phyloP scores from a whole-genome alignment of 2,797 vertebrate species.

The Halcyon chelicuti region DNA sequence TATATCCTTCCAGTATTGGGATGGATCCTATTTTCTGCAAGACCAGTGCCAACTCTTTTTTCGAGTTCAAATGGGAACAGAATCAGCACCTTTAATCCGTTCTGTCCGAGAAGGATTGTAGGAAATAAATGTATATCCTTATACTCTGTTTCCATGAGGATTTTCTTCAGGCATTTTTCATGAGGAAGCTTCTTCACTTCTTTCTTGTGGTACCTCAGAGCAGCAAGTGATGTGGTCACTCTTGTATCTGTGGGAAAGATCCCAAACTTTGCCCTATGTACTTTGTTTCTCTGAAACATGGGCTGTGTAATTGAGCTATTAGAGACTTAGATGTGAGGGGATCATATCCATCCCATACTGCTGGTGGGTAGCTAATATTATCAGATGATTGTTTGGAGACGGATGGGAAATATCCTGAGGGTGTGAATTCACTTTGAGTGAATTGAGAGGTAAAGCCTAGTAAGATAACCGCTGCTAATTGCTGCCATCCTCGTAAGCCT shows the following conservation, averaged over 20 bases:
- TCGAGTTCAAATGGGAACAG: constrained; percentile 18
- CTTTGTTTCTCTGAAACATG: neutral
- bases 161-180: neutral
- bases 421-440: neutral
- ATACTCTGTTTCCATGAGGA: neutral
- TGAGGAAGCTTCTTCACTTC: neutral
- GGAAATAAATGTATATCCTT: neutral
- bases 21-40: constrained; percentile 34
- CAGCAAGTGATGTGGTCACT: neutral
- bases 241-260: neutral
- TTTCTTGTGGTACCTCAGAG: neutral
- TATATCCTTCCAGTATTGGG: constrained; percentile 7
- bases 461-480: neutral
- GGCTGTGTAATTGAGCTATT: neutral
- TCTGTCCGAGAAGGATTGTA: neutral
- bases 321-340: neutral
- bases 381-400: neutral
- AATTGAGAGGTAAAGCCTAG: neutral
- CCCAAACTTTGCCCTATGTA: neutral
- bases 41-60: neutral
- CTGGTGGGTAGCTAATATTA: neutral
- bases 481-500: neutral
- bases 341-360: neutral
- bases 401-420: neutral
- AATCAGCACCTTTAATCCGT: neutral